Evolutionary conservation across 2,113 vertebrate genomes (phyloP).

Genomic region (Cygnus buccinator): DNA sequence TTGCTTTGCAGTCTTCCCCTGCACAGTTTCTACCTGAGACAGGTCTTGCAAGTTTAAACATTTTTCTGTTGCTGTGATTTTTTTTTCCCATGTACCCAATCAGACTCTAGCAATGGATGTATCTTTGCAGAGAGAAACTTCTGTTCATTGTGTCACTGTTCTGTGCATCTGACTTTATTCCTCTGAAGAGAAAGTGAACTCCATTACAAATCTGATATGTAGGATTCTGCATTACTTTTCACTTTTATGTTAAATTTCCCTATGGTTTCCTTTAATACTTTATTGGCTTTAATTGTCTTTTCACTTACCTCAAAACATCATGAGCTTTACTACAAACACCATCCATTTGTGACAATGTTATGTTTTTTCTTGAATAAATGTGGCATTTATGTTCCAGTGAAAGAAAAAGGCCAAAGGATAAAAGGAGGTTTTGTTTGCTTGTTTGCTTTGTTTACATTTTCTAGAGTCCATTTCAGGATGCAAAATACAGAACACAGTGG

Average conservation of each 20-base stretch:
- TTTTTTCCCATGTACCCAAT: neutral
- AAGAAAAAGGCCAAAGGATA: constrained; percentile 4
- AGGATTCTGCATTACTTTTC: neutral
- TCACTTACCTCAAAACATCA: neutral
- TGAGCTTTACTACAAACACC: neutral
- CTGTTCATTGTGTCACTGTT: neutral
- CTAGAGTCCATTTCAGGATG: neutral
- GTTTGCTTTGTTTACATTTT: constrained; percentile 4
- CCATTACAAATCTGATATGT: neutral
- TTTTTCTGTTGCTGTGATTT: neutral
- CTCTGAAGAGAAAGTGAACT: neutral
- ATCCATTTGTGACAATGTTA: neutral
- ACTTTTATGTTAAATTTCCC: constrained; percentile 19
- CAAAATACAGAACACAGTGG: constrained; percentile 13
- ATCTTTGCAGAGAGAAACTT: neutral
- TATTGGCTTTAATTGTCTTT: neutral
- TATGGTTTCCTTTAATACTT: constrained; percentile 1
- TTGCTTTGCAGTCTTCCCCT: neutral
- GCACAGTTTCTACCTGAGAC: neutral
- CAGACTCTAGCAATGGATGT: neutral
- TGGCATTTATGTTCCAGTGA: neutral
- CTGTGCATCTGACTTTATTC: neutral
- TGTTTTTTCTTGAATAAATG: constrained; percentile 19
- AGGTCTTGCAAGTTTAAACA: neutral
- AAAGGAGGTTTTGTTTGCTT: neutral